Base-by-base conservation (phyloP, 1,140 invertebrate species). In the Leptopilina boulardi region DNA sequence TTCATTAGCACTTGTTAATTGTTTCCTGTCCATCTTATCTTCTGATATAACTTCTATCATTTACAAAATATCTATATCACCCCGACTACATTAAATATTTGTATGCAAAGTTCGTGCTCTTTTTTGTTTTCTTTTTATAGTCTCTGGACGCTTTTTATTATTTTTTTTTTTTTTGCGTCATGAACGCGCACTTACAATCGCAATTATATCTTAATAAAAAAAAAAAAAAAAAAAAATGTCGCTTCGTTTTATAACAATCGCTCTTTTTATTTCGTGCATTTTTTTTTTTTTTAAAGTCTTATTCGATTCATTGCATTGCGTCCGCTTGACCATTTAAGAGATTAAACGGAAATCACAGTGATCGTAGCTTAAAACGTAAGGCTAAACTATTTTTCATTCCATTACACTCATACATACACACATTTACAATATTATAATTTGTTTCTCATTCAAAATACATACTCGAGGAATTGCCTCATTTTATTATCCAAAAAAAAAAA, bases 271-370 rank as follows among this genome's bases (percentile, higher is more conserved):
- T 38, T 74, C 73, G 38, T 77, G 66, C 73, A 54, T 71, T 71
- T 80, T 73, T 56, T 75, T 54, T 59, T 71, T 80, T 73, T 56
- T 75, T 38, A 78, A 34, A 30, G 71, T 75, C 41, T 19, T 71
- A 56, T 34, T 74, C 70, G 66, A 51, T 42, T 71, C 34, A 70
- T 78, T 75, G 51, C 41, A 75, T 78, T 66, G 74, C 13, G 70
- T 71, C 34, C 71, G 74, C 41, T 75, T 38, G 56, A 59, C 73
- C 51, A 19, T 73, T 71, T 70, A 66, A 54, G 56, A 78, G 70
- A 78, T 72, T 72, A 77, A 83, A 80, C 77, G 76, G 71, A 80
- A 83, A 83, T 83, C 81, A 80, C 81, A 80, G 77, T 78, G 77
- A 71, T 78, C 71, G 74, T 76, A 76, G 76, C 76, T 81, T 78